A percentile compares a stretch with the other conserved stretches of the same genome.
Conservation (phyloP, 2,797 vertebrate genomes). For the Bryconaethiops microstoma region DNA sequence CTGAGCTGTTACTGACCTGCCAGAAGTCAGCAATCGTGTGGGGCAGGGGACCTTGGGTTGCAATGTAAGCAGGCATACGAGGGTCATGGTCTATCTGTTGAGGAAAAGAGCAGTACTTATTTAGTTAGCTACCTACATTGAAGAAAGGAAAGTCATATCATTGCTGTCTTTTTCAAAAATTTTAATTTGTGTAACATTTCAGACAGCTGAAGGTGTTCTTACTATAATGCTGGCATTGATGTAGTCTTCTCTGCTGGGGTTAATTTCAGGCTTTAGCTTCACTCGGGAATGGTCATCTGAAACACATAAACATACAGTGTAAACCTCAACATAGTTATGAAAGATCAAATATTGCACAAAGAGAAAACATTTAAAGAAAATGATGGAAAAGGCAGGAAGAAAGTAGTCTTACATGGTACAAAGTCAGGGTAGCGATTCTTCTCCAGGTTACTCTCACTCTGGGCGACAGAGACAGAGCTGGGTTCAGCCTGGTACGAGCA, state of each 20-base stretch:
- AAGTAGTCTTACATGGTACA: slow-evolving; percentile 87
- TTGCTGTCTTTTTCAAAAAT: not conserved
- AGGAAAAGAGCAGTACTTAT: slow-evolving; percentile 16
- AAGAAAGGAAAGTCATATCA: not conserved
- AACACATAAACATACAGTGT: slow-evolving; percentile 34
- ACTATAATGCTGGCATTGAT: slow-evolving; percentile 96
- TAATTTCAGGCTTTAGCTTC: slow-evolving; percentile 90
- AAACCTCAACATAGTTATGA: not conserved
- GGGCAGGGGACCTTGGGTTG: slow-evolving; percentile 92
- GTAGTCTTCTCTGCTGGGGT: slow-evolving; percentile 89
- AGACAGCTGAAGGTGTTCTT: slow-evolving; percentile 66
- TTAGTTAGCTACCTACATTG: slow-evolving; percentile 11
- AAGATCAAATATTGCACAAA: not conserved
- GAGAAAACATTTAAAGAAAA: not conserved
- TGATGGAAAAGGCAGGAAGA: not conserved
- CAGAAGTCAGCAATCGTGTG: slow-evolving; percentile 98
- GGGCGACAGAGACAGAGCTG: slow-evolving; percentile 80
- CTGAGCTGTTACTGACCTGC: slow-evolving; percentile 83
- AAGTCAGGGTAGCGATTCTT: slow-evolving; percentile 90
- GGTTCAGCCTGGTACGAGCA: slow-evolving; percentile 97
- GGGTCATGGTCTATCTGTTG: slow-evolving; percentile 94
- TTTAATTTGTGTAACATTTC: not conserved
- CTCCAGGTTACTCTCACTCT: slow-evolving; percentile 83
- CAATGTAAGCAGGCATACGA: slow-evolving; percentile 93
- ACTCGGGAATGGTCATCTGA: slow-evolving; percentile 93